Conservation (phyloP, 1,140 invertebrate species). For the Neodiprion fabricii region DNA sequence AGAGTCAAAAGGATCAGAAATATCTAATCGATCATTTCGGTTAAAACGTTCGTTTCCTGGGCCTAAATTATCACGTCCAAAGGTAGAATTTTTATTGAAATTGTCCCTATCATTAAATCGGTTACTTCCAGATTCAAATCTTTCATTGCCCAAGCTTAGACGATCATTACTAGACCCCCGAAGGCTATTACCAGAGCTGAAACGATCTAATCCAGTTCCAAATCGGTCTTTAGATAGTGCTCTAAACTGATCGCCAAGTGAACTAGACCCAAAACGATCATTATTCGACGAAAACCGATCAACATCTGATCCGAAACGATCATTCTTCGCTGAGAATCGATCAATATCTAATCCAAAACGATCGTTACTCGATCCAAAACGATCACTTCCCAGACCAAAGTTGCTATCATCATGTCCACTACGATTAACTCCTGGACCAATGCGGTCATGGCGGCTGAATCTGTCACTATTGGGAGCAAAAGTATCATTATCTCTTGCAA, state of each 20-base stretch:
- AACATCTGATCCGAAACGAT: slow-evolving; percentile 32
- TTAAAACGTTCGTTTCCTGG: slow-evolving; percentile 38
- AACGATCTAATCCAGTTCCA: slow-evolving; percentile 23
- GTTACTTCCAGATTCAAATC: slow-evolving; percentile 22
- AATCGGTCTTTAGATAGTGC: background rate
- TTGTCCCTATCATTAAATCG: slow-evolving; percentile 16
- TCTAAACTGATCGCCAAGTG: slow-evolving; percentile 21
- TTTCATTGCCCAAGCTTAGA: slow-evolving; percentile 25
- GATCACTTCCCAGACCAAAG: slow-evolving; percentile 31
- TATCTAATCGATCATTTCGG: slow-evolving; percentile 17
- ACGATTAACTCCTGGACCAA: background rate
- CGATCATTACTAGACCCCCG: slow-evolving; percentile 29
- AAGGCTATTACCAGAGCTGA: slow-evolving; percentile 24
- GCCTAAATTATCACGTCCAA: slow-evolving; percentile 25
- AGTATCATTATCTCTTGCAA: background rate
- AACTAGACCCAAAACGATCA: slow-evolving; percentile 26
- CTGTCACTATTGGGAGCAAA: slow-evolving; percentile 21
- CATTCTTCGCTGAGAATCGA: slow-evolving; percentile 29
- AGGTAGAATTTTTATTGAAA: background rate
- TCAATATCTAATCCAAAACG: slow-evolving; percentile 25
- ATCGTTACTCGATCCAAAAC: slow-evolving; percentile 29
- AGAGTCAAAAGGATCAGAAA: slow-evolving; percentile 39
- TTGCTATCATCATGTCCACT: background rate
- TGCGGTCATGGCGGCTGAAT: slow-evolving; percentile 27
- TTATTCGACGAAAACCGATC: slow-evolving; percentile 28